phyloP scores from a whole-genome alignment of 2,113 vertebrate genomes.

The Triplophysa siluroides region DNA sequence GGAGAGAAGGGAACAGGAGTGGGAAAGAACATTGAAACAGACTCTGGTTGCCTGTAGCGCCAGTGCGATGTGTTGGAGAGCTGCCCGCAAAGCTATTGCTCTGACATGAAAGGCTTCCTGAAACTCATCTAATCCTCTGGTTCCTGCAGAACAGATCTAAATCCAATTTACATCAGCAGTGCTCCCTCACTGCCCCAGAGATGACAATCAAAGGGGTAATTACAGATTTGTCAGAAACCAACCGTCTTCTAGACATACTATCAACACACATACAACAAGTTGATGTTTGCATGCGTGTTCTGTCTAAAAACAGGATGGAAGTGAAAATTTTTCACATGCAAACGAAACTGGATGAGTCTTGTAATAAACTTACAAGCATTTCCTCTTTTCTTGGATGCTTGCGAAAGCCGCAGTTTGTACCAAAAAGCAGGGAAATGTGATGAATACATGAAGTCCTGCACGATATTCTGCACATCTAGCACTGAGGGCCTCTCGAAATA shows the following conservation, averaged over 20 bases:
- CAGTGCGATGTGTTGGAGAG: too few species aligned
- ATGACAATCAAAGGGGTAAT: conserved; percentile 10
- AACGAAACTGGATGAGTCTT: not conserved
- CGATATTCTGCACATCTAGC: too few species aligned
- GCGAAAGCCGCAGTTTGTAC: not conserved
- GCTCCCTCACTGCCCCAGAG: not conserved
- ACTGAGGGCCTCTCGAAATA: too few species aligned
- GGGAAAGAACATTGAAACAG: too few species aligned
- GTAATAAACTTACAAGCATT: not conserved
- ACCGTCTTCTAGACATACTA: not conserved
- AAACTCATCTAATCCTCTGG: conserved; percentile 6
- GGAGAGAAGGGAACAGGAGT: too few species aligned
- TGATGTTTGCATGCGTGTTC: not conserved
- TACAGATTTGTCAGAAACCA: conserved; percentile 15
- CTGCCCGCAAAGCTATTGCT: too few species aligned
- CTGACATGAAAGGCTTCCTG: not conserved
- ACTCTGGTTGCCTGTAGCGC: too few species aligned
- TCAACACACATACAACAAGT: not conserved
- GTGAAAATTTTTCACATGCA: not conserved
- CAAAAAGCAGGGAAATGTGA: too few species aligned
- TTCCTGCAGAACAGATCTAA: conserved; percentile 4
- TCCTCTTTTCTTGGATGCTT: conserved; percentile 22
- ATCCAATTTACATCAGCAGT: not conserved
- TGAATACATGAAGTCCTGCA: too few species aligned
- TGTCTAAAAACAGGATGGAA: conserved; percentile 4